A percentile compares a stretch with the other conserved stretches of the same genome.
phyloP scores from a whole-genome alignment of 1,140 invertebrate species.

The Metaphire vulgaris region DNA sequence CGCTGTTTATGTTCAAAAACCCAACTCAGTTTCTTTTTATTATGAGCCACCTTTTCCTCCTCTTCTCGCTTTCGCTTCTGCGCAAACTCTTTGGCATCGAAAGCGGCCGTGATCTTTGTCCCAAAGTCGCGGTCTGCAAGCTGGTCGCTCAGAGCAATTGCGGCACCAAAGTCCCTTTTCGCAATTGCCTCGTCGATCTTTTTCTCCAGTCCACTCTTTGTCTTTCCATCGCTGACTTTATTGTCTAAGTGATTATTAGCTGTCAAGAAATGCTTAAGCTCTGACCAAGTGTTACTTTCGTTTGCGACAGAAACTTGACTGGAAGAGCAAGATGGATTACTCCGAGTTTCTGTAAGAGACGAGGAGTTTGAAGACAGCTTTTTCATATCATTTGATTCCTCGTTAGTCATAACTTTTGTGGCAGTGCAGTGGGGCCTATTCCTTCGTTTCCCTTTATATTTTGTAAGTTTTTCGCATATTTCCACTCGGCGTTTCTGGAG shows the following conservation, averaged over 20 bases:
- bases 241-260: background rate
- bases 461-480: background rate
- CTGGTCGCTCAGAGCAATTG: slow-evolving; percentile 11
- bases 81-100: slow-evolving; percentile 13
- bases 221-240: background rate
- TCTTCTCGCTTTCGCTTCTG: slow-evolving; percentile 16
- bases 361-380: too few species aligned
- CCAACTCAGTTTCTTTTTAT: slow-evolving; percentile 9
- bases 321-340: too few species aligned
- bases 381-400: too few species aligned
- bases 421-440: too few species aligned
- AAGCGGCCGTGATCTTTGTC: background rate
- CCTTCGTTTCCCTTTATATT: background rate
- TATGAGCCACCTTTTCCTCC: background rate
- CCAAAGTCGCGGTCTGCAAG: background rate
- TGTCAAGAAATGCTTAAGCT: background rate
- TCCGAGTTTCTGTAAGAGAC: too few species aligned
- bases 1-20: slow-evolving; percentile 20
- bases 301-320: too few species aligned
- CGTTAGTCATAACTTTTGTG: too few species aligned
- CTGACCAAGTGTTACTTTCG: background rate
- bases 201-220: slow-evolving; percentile 10
- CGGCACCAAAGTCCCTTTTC: background rate
- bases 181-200: background rate
- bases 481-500: background rate